Percentiles rank a stretch among this genome's conserved stretches.
These are phyloP conservation scores for Bradypodion pumilum DNA, from an alignment of 2,797 vertebrate genomes.

Conservation along the genomic window DNA sequence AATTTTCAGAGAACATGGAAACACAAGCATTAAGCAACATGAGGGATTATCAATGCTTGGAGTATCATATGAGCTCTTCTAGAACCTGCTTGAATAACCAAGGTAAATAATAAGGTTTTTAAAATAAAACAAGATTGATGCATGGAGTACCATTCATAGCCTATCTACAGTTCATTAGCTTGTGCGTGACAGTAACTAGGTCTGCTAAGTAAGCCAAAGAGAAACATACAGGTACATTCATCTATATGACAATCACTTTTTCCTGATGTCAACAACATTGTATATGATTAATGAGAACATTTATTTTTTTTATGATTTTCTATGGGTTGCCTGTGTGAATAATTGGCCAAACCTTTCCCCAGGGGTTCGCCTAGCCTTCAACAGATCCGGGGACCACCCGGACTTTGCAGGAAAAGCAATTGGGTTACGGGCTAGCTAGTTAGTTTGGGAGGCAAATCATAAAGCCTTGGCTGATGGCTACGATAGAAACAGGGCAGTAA, in stretches of 20 bases:
- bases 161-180: conserved; percentile 15
- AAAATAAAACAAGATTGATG: too few species aligned
- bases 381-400: too few species aligned
- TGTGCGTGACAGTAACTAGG: not conserved
- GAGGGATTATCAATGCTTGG: not conserved
- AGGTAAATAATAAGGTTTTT: conserved; percentile 9
- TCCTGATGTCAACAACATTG: conserved; percentile 5
- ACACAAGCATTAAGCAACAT: not conserved
- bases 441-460: too few species aligned
- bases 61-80: not conserved
- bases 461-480: too few species aligned
- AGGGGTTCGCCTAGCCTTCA: too few species aligned
- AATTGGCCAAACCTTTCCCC: too few species aligned
- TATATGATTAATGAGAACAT: not conserved
- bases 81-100: not conserved
- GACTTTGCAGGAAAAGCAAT: too few species aligned
- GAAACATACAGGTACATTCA: not conserved
- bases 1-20: not conserved
- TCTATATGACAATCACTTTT: not conserved
- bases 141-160: not conserved
- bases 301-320: not conserved
- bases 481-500: too few species aligned
- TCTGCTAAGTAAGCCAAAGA: conserved; percentile 4
- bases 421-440: too few species aligned
- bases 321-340: too few species aligned